Evolutionary conservation across 2,888 invertebrate genomes (phyloP), one percentile per base, ranked within the genome.

Genomic region (Pocota personata): DNA sequence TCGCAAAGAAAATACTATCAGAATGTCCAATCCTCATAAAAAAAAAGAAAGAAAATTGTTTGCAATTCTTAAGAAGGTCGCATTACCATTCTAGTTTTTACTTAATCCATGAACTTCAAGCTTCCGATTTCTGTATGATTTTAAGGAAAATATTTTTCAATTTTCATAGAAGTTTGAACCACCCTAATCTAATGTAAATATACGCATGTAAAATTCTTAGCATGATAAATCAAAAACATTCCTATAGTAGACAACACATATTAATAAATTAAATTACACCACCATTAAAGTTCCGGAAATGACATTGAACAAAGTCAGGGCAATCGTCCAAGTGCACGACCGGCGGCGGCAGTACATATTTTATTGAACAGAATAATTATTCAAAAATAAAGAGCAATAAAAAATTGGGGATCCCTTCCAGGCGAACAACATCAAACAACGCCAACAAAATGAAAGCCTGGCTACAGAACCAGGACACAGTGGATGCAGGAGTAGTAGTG

Each of bases 311-410:
- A 75, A 75, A 75, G 66, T 75, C 75, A 79, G 75, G 75, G 75
- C 75, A 75, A 75, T 60, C 66, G 35, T 40, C 80, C 80, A 73
- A 80, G 75, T 67, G 67, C 48, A 67, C 21, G 43, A 16, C 52
- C 21, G 21, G 43, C 50, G 21, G 43, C 50, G 40, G 52, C 16
- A 27, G 16, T 30, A 40, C 67, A 69, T 62, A 71, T 80, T 80
- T 80, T 67, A 80, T 80, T 73, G 73, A 67, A 67, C 62, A 62
- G 46, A 76, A 82, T 76, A 69, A 76, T 82, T 76, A 82, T 82
- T 82, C 62, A 76, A 76, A 76, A 67, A 67, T 60, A 58, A 40
- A 66, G 40, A 48, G 50, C 57, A 66, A 73, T 73, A 75, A 60
- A 58, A 75, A 71, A 72, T 66, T 48, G 64, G 62, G 52, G 3